Evolutionary conservation across 2,888 invertebrate species (phyloP), one percentile per base, ranked within the genome.

Genomic region (Drosophila niveifrons): DNA sequence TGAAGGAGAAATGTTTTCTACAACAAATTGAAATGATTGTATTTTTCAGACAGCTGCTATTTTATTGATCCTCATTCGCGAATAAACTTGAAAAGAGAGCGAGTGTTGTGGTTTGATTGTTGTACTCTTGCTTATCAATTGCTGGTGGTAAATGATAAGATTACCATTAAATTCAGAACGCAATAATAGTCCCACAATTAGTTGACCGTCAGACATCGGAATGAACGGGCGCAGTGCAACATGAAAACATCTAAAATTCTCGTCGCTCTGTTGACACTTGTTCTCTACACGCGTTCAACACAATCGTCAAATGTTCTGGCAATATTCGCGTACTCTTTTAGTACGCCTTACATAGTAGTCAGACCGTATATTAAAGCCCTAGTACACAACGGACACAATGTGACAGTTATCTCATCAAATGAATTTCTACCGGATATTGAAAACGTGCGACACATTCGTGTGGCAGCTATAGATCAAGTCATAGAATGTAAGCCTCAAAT

Each of bases 131-230:
- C 48, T 58, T 34, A 59, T 46, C 44, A 9, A 7, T 2, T 6
- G 1, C 2, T 31, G 10, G 10, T 23, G 23, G 23, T 23, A 31
- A 31, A 10, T 31, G 61, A 57, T 64, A 57, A 64, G 63, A 64
- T 64, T 34, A 15, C 34, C 11, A 8, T 11, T 13, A 23, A 23
- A 23, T 23, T 23, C 4, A 23, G 23, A 3, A 23, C 23, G 18
- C 18, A 18, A n/a, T 10, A n/a, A n/a, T 6, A 23, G n/a, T 13
- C 18, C 10, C 0, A 17, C 43, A 18, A 18, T 51, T 65, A 65
- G 58, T 65, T 46, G 29, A 58, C 39, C 36, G n/a, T 51, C 28
- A 44, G 51, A 51, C 11, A 39, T 36, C n/a, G 59, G 29, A 39
- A 66, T 66, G 59, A 52, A 6, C 59, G 39, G 59, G 9, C 39